A percentile compares a stretch with the other conserved stretches of the same genome.
Conservation (phyloP, 2,113 vertebrate genomes). For the Ceratotherium simum region DNA sequence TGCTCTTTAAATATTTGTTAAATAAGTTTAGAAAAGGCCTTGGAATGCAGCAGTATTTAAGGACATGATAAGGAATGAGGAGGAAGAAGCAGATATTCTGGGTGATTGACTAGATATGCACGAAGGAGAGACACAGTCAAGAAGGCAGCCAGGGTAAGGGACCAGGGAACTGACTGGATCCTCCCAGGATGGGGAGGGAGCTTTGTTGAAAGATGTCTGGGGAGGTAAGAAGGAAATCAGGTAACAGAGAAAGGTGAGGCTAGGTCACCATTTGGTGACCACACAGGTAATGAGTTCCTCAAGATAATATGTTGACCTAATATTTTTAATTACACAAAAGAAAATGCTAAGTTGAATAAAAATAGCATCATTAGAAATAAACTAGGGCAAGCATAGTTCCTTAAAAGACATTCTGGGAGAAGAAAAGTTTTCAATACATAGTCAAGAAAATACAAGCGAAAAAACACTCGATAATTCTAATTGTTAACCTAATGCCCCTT, state of each 20-base stretch:
- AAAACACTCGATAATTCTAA: constrained; percentile 15
- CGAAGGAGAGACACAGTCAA: not conserved
- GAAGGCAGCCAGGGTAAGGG: not conserved
- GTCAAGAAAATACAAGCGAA: not conserved
- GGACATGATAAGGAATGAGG: not conserved
- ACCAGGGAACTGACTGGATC: not conserved
- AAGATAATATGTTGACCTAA: not conserved
- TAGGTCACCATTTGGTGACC: not conserved
- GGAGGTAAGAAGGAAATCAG: not conserved
- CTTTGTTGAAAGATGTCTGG: not conserved
- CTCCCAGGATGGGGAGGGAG: not conserved
- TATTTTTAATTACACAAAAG: not conserved
- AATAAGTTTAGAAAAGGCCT: not conserved
- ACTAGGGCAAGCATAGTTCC: not conserved
- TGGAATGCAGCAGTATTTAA: not conserved
- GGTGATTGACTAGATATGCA: not conserved
- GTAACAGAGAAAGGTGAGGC: not conserved
- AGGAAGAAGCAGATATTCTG: not conserved
- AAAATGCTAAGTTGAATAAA: not conserved
- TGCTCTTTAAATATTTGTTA: not conserved
- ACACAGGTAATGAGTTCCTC: not conserved
- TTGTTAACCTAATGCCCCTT: not conserved
- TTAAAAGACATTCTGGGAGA: not conserved
- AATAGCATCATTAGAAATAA: not conserved
- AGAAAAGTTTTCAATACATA: not conserved